Base-by-base conservation (phyloP, 2,113 vertebrate species). In the Pundamilia nyererei region DNA sequence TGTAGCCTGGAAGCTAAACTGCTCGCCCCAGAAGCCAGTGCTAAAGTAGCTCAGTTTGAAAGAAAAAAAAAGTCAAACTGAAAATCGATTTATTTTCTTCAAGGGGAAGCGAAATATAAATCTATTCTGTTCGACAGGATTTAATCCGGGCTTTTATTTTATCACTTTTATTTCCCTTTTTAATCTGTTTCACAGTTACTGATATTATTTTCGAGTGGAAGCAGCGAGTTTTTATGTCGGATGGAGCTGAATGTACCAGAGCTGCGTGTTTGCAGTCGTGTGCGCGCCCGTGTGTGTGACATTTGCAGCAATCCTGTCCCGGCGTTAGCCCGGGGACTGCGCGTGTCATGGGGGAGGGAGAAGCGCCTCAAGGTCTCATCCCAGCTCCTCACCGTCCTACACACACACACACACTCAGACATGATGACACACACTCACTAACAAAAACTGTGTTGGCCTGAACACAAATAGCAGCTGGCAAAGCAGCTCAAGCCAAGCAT, bases 391-490 rank as follows among this genome's bases (percentile, higher is more conserved):
- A 86, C 87, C 53, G 70, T 47, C 88, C 70, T 15, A 80, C 60
- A 51, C 55, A 7, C 84, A 81, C 84, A 81, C 72, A 83, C 19
- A 70, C 62, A 47, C 86, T 60, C 75, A 89, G 75, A 89, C 92
- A 84, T 45, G 85, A 84, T 90, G 89, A 92, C 90, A 90, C 90
- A 90, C 88, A 79, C 92, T 84, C 86, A 55, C 84, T 53, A 90
- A 91, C 83, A 93, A 91, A 92, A 91, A 90, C 58, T 83, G 35
- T 68, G 79, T 89, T 72, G 88, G 79, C 88, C 47, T 85, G 86
- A 89, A 77, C 90, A 77, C 86, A 92, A 94, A 92, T 84, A 93
- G 93, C 94, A 96, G 93, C 92, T 95, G 94, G 92, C 91, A 87
- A 91, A 90, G 87, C 81, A 91, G 92, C 83, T 42, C 92, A 93